Evolutionary conservation across 2,113 vertebrate species (phyloP).

Genomic region (Peromyscus maniculatus): DNA sequence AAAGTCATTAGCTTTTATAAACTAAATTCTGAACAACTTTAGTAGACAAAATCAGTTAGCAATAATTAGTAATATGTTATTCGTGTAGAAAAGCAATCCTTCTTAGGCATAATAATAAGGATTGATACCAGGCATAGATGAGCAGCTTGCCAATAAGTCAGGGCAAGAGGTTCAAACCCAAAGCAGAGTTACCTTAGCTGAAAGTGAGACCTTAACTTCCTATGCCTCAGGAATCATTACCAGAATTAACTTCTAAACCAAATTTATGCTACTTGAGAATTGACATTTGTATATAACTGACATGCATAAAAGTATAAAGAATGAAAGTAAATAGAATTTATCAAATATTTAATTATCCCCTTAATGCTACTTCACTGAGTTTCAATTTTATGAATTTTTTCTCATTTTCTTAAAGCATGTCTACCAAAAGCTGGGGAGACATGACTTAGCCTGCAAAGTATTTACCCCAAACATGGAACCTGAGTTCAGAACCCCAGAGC

Average conservation of each 20-base stretch:
- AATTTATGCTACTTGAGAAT: neutral
- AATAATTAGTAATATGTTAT: neutral
- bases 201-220: neutral
- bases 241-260: neutral
- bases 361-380: neutral
- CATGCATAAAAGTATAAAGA: neutral
- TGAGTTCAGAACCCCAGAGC: too few relatives aligned
- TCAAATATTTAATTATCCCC: neutral
- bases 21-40: neutral
- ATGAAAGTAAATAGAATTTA: neutral
- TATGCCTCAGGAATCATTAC: neutral
- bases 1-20: neutral
- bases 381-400: neutral
- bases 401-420: neutral
- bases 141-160: neutral
- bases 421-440: neutral
- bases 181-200: neutral
- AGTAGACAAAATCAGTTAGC: neutral
- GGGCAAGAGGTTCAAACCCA: fast-evolving
- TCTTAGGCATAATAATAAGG: neutral
- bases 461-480: neutral
- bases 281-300: neutral
- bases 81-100: neutral
- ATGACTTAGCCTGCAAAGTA: neutral
- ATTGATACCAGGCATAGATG: neutral